Base-by-base conservation (phyloP, 2,888 invertebrate genomes). In the Agrochola circellaris region DNA sequence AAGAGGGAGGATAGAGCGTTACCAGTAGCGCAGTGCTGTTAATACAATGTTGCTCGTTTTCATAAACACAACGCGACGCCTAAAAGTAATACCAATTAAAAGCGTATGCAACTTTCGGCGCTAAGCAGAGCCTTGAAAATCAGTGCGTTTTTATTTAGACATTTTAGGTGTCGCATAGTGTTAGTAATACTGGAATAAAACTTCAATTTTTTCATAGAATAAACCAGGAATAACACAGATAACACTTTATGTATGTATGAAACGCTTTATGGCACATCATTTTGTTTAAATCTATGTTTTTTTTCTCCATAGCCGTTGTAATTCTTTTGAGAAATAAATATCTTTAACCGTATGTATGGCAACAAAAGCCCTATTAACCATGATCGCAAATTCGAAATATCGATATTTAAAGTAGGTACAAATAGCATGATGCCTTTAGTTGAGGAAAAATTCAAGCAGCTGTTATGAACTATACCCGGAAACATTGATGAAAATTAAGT, bases 401-500 rank as follows among this genome's bases (percentile, higher is more conserved):
- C 3, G 6, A 23, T 51, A 51, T 34, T 30, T 15, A 23, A 51
- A 51, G 34, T 34, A 51, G 20, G 11, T 68, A 68, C 11, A 58
- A 38, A 30, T n/a, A 67, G 23, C 5, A 54, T 13, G 65, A 9
- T 62, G 20, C 5, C 51, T 54, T 60, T 51, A 51, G 9, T 77
- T 42, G 9, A 54, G 54, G 34, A 70, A 79, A 69, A 38, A 45
- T 58, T 26, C 30, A 30, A 15, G 15, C 38, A 17, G 23, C 13
- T 34, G 34, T 2, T 34, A 34, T 3, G 34, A 34, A 34, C 34
- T 42, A 64, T 13, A 81, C 48, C 62, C 54, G 51, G 58, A 76
- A 60, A 60, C 0, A 54, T n/a, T 17, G 15, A 13, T 30, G n/a
- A 6, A 30, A 82, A 65, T 23, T 60, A 23, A 66, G 2, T 48